Base-by-base conservation (phyloP, 64 coral and sea anemone species). In the Astreopora myriophthalma region DNA sequence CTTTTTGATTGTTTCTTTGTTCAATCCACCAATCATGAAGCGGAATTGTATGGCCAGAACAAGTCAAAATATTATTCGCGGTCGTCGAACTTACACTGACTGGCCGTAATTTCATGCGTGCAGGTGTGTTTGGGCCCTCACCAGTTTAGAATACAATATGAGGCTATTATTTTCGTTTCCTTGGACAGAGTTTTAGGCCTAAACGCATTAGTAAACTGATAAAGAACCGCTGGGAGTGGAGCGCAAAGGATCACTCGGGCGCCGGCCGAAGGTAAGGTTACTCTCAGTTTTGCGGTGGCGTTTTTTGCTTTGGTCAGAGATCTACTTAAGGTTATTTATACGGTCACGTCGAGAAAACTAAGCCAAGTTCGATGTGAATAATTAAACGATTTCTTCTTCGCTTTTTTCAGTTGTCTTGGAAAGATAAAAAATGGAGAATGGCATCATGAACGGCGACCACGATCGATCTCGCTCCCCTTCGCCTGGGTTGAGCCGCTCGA, bases 381-480 rank as follows among this genome's bases (percentile, higher is more conserved):
- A 96, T 96, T 96, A 93, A 96, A 65, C 71, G 60, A 44, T 83
- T 82, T 73, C 86, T 46, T 30, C 69, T 80, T 69, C 93, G 40
- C 35, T 90, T 82, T 90, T 96, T 89, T 61, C 75, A 96, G 95
- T 86, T 87, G 75, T 88, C 46, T 81, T 72, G 74, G 66, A 55
- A 94, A 80, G 71, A 90, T 71, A 85, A 91, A 94, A 82, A 91
- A 96, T 96, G 95, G 95, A 96, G 90, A 96, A 96, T 89, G 95
- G 95, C 77, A 96, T 86, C 87, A 96, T 90, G 88, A 93, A 95
- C 49, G 94, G 88, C 32, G 97, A 99, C 69, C 40, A 76, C 73
- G 85, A 90, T 44, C 86, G 92, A 48, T 94, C 87, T 3, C 97
- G 93, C 20, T 90, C 90, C 69, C 86, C 86, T 28, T 98, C 96